phyloP scores from a whole-genome alignment of 1,140 invertebrate species.

The Lineus longissimus region DNA sequence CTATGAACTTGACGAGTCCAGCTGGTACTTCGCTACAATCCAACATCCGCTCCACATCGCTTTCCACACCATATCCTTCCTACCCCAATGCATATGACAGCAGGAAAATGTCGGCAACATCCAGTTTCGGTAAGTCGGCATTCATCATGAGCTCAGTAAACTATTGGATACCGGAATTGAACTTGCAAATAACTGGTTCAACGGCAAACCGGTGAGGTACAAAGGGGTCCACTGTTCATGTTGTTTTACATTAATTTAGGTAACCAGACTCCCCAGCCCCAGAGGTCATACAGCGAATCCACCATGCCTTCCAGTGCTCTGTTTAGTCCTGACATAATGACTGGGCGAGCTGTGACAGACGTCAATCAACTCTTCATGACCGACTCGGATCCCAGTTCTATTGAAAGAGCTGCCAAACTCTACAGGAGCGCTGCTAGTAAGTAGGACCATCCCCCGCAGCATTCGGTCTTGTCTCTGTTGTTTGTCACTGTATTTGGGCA shows the following conservation, averaged over 20 bases:
- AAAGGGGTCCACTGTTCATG: too few relatives aligned
- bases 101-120: too few relatives aligned
- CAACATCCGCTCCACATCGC: not conserved
- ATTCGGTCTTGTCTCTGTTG: not conserved
- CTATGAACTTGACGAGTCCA: slow-evolving; percentile 22
- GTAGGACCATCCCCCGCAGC: slow-evolving; percentile 15
- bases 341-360: slow-evolving; percentile 10
- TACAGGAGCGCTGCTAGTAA: slow-evolving; percentile 71
- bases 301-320: slow-evolving; percentile 5
- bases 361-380: slow-evolving; percentile 41
- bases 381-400: slow-evolving; percentile 55
- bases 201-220: too few relatives aligned
- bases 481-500: too few relatives aligned
- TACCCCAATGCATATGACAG: too few relatives aligned
- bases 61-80: too few relatives aligned
- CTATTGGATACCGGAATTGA: too few relatives aligned
- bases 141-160: too few relatives aligned
- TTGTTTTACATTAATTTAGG: too few relatives aligned
- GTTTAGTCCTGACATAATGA: slow-evolving; percentile 12
- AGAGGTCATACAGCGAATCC: slow-evolving; percentile 6
- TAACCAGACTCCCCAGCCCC: slow-evolving; percentile 18
- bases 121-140: too few relatives aligned
- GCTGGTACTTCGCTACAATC: not conserved
- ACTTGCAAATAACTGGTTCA: too few relatives aligned
- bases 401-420: slow-evolving; percentile 70